Evolutionary conservation across 2,113 vertebrate genomes (phyloP).

Genomic region (Calcarius ornatus): DNA sequence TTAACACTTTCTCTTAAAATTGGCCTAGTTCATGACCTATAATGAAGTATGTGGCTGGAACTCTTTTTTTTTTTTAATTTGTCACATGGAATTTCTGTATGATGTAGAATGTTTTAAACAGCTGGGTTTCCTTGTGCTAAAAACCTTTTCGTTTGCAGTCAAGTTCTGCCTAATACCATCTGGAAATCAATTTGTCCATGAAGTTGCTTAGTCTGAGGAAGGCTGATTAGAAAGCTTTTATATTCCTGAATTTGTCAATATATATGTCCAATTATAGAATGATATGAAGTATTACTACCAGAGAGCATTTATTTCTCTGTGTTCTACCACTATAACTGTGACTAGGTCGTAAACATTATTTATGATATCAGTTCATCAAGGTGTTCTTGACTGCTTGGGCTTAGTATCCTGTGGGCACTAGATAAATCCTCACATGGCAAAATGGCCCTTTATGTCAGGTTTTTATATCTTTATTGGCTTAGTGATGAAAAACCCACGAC

Average conservation of each 20-base stretch:
- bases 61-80: background rate
- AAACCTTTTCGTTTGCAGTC: background rate
- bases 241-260: background rate
- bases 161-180: background rate
- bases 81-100: background rate
- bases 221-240: background rate
- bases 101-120: background rate
- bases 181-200: constrained; percentile 9
- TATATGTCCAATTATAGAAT: background rate
- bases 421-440: background rate
- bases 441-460: background rate
- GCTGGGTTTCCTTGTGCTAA: background rate
- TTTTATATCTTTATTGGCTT: background rate
- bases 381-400: background rate
- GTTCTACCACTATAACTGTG: background rate
- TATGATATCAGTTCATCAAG: background rate
- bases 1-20: background rate
- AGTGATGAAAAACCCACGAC: background rate
- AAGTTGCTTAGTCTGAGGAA: background rate
- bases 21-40: background rate
- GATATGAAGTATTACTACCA: background rate
- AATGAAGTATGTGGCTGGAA: background rate
- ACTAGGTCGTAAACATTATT: background rate
- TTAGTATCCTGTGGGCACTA: background rate
- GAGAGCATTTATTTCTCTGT: background rate